Percentiles rank a stretch among this genome's conserved stretches.
Evolutionary conservation across 1,140 invertebrate species (phyloP).

Genomic region (Scaptomyza montana): DNA sequence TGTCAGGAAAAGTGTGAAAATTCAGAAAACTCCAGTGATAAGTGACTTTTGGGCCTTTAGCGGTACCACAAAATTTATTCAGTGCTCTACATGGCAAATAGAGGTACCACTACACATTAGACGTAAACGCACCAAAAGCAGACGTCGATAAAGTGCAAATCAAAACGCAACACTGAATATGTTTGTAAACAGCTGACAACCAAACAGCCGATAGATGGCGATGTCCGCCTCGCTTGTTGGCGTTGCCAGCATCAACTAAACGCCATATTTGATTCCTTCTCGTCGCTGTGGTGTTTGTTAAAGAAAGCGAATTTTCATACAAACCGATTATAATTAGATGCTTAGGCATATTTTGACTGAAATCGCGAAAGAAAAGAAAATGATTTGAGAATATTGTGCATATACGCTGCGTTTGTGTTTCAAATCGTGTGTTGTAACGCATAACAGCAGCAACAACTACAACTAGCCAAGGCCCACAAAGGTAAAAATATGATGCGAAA

Average conservation of each 20-base stretch:
- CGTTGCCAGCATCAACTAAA: slow-evolving; percentile 64
- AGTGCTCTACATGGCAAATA: slow-evolving; percentile 66
- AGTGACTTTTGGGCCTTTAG: slow-evolving; percentile 56
- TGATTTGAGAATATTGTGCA: slow-evolving; percentile 24
- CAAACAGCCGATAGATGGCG: slow-evolving; percentile 54
- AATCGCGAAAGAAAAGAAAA: slow-evolving; percentile 20
- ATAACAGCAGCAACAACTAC: slow-evolving; percentile 19
- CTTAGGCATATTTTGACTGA: slow-evolving; percentile 23
- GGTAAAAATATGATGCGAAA: slow-evolving; percentile 39
- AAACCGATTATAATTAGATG: slow-evolving; percentile 38
- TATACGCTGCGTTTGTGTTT: slow-evolving; percentile 11
- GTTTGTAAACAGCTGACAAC: slow-evolving; percentile 62
- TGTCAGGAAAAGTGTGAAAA: slow-evolving; percentile 38
- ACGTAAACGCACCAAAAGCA: slow-evolving; percentile 62
- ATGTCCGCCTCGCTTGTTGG: slow-evolving; percentile 5
- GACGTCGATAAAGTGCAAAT: slow-evolving; percentile 63
- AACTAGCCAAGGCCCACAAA: slow-evolving; percentile 44
- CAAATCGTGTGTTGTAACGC: slow-evolving; percentile 18
- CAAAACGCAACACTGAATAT: slow-evolving; percentile 64
- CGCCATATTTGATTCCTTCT: slow-evolving; percentile 75
- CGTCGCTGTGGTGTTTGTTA: slow-evolving; percentile 49
- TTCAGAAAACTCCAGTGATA: slow-evolving; percentile 70
- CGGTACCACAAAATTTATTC: slow-evolving; percentile 55
- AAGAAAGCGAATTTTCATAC: slow-evolving; percentile 62
- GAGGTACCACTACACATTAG: slow-evolving; percentile 75